A percentile compares a stretch with the other conserved stretches of the same genome.
Evolutionary conservation across 1,140 invertebrate species (phyloP).

Genomic region (Trypoxylus dichotomus): DNA sequence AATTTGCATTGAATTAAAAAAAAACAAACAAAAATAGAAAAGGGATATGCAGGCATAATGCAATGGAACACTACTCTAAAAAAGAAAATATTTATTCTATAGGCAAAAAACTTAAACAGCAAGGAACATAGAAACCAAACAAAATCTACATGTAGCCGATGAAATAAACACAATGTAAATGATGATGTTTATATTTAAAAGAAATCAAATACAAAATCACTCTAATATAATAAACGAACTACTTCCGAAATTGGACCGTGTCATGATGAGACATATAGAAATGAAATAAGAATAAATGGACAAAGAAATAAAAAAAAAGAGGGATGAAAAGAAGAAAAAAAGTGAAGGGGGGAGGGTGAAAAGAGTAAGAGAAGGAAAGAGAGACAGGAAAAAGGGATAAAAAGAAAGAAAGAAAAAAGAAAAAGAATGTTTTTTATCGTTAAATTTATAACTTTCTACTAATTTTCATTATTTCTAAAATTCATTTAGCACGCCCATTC

Average conservation of each 20-base stretch:
- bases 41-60: too few species aligned
- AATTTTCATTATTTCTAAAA: constrained; percentile 14
- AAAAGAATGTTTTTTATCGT: constrained; percentile 12
- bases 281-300: too few species aligned
- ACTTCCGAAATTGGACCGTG: too few species aligned
- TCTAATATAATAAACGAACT: constrained; percentile 19
- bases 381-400: too few species aligned
- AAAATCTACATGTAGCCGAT: not conserved
- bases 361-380: too few species aligned
- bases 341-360: too few species aligned
- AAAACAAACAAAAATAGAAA: not conserved
- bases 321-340: too few species aligned
- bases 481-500: not conserved
- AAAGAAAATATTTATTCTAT: not conserved
- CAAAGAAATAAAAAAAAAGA: too few species aligned
- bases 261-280: too few species aligned
- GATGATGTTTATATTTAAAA: constrained; percentile 25
- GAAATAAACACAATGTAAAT: not conserved
- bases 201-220: constrained; percentile 24
- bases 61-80: not conserved
- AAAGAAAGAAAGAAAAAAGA: not conserved
- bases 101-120: not conserved
- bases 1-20: too few species aligned
- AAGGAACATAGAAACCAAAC: not conserved
- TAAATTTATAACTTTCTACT: constrained; percentile 14